Evolutionary conservation across 2,113 vertebrate genomes (phyloP).

Genomic region (Boulengeromyrus knoepffleri): DNA sequence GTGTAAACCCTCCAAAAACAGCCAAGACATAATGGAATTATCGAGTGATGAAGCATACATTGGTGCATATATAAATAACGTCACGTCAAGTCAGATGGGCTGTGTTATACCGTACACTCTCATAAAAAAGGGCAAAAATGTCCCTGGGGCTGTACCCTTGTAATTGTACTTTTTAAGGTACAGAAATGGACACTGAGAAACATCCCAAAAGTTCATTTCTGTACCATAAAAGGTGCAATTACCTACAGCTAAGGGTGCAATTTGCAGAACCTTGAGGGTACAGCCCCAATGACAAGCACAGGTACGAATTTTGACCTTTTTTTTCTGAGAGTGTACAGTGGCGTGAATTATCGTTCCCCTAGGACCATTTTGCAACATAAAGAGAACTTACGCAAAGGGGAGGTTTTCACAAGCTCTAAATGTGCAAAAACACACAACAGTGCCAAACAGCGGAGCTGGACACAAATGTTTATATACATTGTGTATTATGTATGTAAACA

Average conservation of each 20-base stretch:
- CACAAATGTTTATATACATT: background rate
- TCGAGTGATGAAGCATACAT: background rate
- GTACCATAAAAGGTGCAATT: too few species aligned
- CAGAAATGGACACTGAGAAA: too few species aligned
- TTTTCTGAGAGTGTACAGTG: background rate
- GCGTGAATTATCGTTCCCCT: background rate
- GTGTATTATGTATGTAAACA: background rate
- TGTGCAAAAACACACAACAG: background rate
- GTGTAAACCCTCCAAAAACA: background rate
- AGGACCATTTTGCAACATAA: background rate
- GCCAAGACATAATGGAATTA: background rate
- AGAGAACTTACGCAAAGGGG: background rate
- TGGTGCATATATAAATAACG: background rate
- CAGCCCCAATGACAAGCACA: too few species aligned
- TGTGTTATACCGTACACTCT: background rate
- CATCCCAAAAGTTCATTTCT: too few species aligned
- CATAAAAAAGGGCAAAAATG: too few species aligned
- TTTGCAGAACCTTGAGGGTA: too few species aligned
- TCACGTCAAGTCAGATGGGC: background rate
- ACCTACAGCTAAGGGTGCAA: too few species aligned
- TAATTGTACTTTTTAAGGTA: too few species aligned
- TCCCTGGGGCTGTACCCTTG: too few species aligned
- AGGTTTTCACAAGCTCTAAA: background rate
- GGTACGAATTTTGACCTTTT: too few species aligned
- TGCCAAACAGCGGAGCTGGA: background rate